Evolutionary conservation across 1,140 invertebrate species (phyloP).

Genomic region (Stegodyphus mimosarum): DNA sequence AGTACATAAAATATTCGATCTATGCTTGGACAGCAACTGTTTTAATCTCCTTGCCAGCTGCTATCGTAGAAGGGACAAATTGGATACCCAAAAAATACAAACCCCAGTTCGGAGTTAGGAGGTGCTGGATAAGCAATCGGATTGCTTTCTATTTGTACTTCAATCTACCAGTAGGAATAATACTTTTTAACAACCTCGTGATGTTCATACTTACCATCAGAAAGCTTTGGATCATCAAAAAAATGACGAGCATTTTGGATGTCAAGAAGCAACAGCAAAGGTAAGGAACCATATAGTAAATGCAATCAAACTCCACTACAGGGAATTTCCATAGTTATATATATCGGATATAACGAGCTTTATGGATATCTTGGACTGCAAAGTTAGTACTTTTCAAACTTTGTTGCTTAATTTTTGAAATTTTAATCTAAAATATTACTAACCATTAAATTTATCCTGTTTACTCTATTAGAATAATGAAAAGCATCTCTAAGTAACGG

Average conservation of each 20-base stretch:
- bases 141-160: slow-evolving; percentile 60
- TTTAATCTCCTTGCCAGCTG: slow-evolving; percentile 42
- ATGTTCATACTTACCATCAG: slow-evolving; percentile 72
- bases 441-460: too few relatives aligned
- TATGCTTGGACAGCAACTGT: slow-evolving; percentile 69
- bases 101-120: slow-evolving; percentile 49
- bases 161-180: slow-evolving; percentile 64
- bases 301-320: too few relatives aligned
- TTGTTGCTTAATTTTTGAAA: too few relatives aligned
- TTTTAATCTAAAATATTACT: too few relatives aligned
- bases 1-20: slow-evolving; percentile 53
- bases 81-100: slow-evolving; percentile 5
- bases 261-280: slow-evolving; percentile 43
- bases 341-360: too few relatives aligned
- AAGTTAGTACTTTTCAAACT: too few relatives aligned
- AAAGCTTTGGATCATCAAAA: slow-evolving; percentile 64
- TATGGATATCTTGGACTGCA: too few relatives aligned
- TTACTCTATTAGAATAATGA: too few relatives aligned
- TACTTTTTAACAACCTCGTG: slow-evolving; percentile 70
- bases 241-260: slow-evolving; percentile 62
- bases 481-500: too few relatives aligned
- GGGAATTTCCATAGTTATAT: too few relatives aligned
- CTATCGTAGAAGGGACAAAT: slow-evolving; percentile 38
- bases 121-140: slow-evolving; percentile 60
- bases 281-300: neutral